Evolutionary conservation across 2,113 vertebrate genomes (phyloP).

Genomic region (Probosciger aterrimus): DNA sequence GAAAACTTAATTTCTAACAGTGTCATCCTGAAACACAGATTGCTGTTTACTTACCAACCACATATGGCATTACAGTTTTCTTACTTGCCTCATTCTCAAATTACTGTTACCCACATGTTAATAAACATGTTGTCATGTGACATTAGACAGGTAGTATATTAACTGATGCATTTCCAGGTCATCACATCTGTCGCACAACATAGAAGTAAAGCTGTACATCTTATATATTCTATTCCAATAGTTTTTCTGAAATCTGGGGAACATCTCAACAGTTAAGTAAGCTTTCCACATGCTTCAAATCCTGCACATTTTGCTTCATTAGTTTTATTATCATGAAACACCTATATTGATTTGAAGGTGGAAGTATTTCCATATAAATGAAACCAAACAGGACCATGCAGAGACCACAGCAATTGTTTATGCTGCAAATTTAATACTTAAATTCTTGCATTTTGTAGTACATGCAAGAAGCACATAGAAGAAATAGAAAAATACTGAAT

Average conservation of each 20-base stretch:
- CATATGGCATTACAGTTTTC: background rate
- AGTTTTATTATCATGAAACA: background rate
- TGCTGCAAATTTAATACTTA: background rate
- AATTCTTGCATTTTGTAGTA: background rate
- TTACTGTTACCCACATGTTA: background rate
- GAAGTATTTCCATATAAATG: background rate
- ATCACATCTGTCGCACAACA: background rate
- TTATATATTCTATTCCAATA: background rate
- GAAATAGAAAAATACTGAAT: background rate
- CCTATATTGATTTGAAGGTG: accelerated
- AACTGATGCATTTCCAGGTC: background rate
- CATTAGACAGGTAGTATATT: background rate
- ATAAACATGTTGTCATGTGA: background rate
- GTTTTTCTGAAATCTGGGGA: background rate
- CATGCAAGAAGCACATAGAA: background rate
- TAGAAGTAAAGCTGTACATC: background rate
- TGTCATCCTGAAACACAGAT: background rate
- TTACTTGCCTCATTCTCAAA: background rate
- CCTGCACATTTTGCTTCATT: background rate
- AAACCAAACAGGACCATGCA: background rate
- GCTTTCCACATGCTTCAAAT: background rate
- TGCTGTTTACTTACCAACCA: background rate
- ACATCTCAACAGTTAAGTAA: background rate
- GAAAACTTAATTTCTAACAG: background rate
- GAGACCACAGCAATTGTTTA: background rate